Evolutionary conservation across 2,797 vertebrate genomes (phyloP), one percentile per base, ranked within the genome.

Genomic region (Myoxocephalus aenaeus): DNA sequence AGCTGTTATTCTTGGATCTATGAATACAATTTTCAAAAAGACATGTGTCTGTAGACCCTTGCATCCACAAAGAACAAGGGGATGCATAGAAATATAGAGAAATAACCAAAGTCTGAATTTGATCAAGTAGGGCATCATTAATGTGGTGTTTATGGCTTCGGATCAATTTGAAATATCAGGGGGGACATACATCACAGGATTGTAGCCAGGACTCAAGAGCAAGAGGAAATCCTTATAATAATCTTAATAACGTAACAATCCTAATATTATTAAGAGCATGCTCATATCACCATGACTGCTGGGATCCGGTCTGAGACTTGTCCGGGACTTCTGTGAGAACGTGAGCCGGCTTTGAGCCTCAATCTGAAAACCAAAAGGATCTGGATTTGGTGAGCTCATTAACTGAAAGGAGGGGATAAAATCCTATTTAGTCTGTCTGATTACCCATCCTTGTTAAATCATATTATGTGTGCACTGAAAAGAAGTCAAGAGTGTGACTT

Each of bases 291-390:
- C 27, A 57, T 32, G 51, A 50, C 48, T 62, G 36, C 2, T 48
- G 53, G n/a, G 36, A 80, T 64, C 61, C 71, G 13, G 11, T 42
- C 57, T 74, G 70, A 70, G 85, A 73, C 9, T 65, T 51, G 57
- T 83, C 65, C 78, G 77, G 65, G 44, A 63, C 70, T 13, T 32
- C 58, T 65, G 29, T 63, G 34, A 54, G 51, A 36, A n/a, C 13
- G 42, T 62, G 38, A 69, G 4, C 4, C 64, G 11, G 10, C 40
- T 77, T 18, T 75, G 65, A 84, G 62, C 32, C 32, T 25, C 3
- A 7, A 59, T 22, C 42, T 66, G 15, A 65, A 65, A 58, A 15
- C 18, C 8, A 10, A 7, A 1, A 36, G 42, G 20, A 73, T 65
- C 36, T 54, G 48, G 66, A 66, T 5, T 34, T 34, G 3, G 29